Base-by-base conservation (phyloP, 2,113 vertebrate species). In the Eulemur rufifrons region DNA sequence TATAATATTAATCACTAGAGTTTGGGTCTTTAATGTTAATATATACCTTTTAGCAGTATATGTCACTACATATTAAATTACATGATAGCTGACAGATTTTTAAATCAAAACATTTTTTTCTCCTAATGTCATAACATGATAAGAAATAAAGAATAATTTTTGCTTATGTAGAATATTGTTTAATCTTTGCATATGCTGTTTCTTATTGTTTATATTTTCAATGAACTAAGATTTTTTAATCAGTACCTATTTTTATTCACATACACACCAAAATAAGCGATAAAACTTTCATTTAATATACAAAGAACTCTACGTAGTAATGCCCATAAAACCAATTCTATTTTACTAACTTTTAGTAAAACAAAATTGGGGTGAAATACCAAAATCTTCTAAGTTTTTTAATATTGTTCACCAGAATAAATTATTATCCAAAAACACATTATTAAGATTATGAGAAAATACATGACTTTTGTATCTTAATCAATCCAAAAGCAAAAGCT, bases 1-100 rank as follows among this genome's bases (percentile, higher is more conserved):
- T 82, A 21, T 97, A 98, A 98, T 98, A 99, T 99, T 98, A 99
- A 98, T 98, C 98, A 98, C 80, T 96, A 95, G 97, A 98, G 97
- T 98, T 98, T 98, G 97, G 98, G 97, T 98, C 98, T 98, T 98
- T 98, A 99, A 99, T 98, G 98, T 98, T 98, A 99, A 98, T 99
- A 98, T 96, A 96, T 98, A 98, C 98, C 98, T 99, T 99, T 98
- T 98, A 99, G 98, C 97, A 95, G 95, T 98, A 92, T 98, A 98
- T 98, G 98, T 98, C 98, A 97, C 97, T 98, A 95, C 95, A 93
- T 98, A 98, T 98, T 98, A 99, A 98, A 98, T 98, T 98, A 97
- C 97, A 98, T 96, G 92, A 98, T 98, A 98, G 98, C 95, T 99
- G 98, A 99, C 98, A 99, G 98, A 98, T 98, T 98, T 98, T 98